These are phyloP conservation scores for Limnothrissa miodon DNA, from an alignment of 2,113 vertebrate species.

Conservation along the genomic window DNA sequence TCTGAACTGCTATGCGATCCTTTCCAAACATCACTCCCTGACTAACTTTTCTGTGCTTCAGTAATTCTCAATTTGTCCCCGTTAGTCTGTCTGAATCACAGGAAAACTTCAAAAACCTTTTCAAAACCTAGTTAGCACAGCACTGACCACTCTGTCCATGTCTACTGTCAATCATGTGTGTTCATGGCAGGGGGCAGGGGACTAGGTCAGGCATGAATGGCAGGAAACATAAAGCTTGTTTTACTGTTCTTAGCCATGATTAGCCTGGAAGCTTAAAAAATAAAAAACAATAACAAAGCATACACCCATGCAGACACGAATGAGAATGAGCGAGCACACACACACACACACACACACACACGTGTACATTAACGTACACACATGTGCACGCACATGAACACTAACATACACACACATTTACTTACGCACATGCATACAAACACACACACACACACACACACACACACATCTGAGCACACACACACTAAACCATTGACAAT, in stretches of 20 bases:
- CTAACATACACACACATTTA: background rate
- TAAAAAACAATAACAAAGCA: conserved; percentile 5
- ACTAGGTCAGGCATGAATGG: conserved; percentile 22
- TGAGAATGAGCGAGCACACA: background rate
- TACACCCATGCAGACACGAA: background rate
- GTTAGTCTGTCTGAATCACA: background rate
- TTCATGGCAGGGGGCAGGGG: background rate
- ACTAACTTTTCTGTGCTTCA: background rate
- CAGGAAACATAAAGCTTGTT: conserved; percentile 48
- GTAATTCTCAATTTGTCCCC: no score
- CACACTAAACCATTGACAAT: no score
- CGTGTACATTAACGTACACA: no score
- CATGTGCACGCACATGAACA: background rate
- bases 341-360: background rate
- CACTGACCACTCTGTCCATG: background rate
- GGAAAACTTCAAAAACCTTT: background rate
- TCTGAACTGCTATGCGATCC: background rate
- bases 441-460: background rate
- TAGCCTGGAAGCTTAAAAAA: background rate
- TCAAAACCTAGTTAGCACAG: background rate
- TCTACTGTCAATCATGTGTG: background rate
- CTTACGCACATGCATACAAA: no score
- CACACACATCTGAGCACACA: no score
- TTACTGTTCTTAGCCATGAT: background rate
- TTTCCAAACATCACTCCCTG: background rate